Conservation (phyloP, 2,113 vertebrate genomes). For the Laticauda laticaudata region DNA sequence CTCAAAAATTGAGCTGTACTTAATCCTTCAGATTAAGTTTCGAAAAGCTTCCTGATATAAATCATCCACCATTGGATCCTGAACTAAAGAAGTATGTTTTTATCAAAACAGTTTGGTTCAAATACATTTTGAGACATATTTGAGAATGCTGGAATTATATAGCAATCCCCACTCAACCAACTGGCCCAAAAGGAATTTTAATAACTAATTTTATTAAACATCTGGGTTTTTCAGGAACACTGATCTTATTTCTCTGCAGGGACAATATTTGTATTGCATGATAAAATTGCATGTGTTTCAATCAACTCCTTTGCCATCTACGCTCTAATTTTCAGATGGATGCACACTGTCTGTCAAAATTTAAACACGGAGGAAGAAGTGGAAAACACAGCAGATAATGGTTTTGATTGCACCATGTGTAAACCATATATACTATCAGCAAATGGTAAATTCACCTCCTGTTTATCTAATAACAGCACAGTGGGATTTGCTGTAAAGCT, state of each 20-base stretch:
- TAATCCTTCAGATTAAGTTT: neutral
- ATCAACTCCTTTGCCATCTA: constrained; percentile 53
- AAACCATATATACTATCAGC: constrained; percentile 72
- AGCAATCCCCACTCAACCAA: neutral
- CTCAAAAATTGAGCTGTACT: neutral
- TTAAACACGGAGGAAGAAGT: constrained; percentile 89
- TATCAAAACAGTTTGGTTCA: neutral
- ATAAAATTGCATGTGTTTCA: constrained; percentile 58
- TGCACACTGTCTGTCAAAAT: constrained; percentile 92
- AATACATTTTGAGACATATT: neutral
- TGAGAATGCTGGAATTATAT: neutral
- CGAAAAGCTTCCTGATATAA: neutral
- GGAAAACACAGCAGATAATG: constrained; percentile 86
- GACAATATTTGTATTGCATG: constrained; percentile 44
- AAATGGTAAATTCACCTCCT: constrained; percentile 74
- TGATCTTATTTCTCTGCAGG: constrained; percentile 6
- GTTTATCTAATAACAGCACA: constrained; percentile 35
- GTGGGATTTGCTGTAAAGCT: constrained; percentile 46
- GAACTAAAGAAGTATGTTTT: neutral
- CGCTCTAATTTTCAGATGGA: constrained; percentile 83
- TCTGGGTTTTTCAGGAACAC: neutral
- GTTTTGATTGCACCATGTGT: constrained; percentile 94
- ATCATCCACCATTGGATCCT: neutral
- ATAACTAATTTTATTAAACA: neutral
- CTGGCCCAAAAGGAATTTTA: neutral